Base-by-base conservation (phyloP, 1,140 invertebrate genomes). In the Drosophila nasuta region DNA sequence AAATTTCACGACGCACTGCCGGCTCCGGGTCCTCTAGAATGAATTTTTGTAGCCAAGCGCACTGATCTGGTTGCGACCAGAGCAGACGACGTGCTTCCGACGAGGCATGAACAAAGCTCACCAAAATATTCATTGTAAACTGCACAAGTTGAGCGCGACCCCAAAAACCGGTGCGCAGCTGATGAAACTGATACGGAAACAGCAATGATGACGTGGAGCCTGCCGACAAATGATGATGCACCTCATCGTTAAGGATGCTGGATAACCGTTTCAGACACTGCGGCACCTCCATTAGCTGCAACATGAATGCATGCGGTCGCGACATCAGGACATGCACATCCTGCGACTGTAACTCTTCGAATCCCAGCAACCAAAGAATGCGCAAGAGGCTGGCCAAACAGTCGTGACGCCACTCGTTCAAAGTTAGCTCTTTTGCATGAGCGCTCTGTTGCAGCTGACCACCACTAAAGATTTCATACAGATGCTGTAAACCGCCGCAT, bases 351-450 rank as follows among this genome's bases (percentile, higher is more conserved):
- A 93, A 91, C 48, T 93, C 93, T 62, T 96, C 94, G 3, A 98
- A 96, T 0, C 97, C 97, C 49, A 98, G 95, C 68, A 97, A 95
- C 92, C 96, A 98, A 15, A 98, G 92, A 11, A 92, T 92, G 30
- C 92, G 96, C 11, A 98, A 90, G 8, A 99, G 92, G 79, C 96
- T 96, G 1, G 97, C 97, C 7, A 98, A 93, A 91, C 97, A 98
- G 87, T 99, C 98, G 93, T 98, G 97, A 62, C 97, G 96, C 98
- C 98, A 98, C 93, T 98, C 96, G 78, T 95, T 96, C 46, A 96
- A 95, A 0, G 82, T 83, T 64, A 96, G 94, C 52, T 94, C 95
- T 48, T 88, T 80, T 13, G 85, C 73, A 69, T 95, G 94, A 13
- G 95, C 93, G 62, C 95, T 93, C 30, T 92, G 87, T 93, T 96